Evolutionary conservation across 37 sponge, comb jelly and placozoan genomes (phyloP), one percentile per base, ranked within the genome.

Genomic region (Dysidea cf. avara): DNA sequence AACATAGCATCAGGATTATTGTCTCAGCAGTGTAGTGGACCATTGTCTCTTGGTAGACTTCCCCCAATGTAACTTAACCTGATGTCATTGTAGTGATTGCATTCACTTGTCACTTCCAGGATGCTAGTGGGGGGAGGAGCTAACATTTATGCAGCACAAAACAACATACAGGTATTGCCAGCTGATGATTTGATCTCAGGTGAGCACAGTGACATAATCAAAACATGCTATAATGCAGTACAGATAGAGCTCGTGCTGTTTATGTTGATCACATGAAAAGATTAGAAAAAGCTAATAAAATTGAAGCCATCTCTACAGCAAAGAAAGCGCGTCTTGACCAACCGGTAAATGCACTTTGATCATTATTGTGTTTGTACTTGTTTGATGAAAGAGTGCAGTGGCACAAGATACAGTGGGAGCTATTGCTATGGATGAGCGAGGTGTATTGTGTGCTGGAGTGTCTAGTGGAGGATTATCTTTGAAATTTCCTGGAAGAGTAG

Each of bases 391-490:
- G 14, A 52, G 25, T 24, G 51, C 26, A 25, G 54, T 61, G 35
- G 53, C 69, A 3, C 56, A 82, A 69, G 90, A 89, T 31, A 89
- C 90, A 21, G 90, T 89, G 16, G 90, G 90, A 47, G 90, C 90
- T 22, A 61, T 89, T 1, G 81, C 85, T 56, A 52, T 89, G 47
- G 84, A 83, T 38, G 17, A 35, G 17, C 22, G 38, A 28, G 90
- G 90, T 32, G 43, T 43, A 17, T 74, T 79, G 55, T 74, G 81
- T 54, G 84, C 76, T 29, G 85, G 74, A 7, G 79, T 79, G 38
- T 83, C 84, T 51, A 89, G 90, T 83, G 90, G 90, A n/a, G 90
- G 90, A 12, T 80, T 89, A 5, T 83, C 90, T 21, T 69, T 89
- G 51, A 89, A 89, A 61, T 83, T 73, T 53, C 90, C 90, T 24